A percentile compares a stretch with the other conserved stretches of the same genome.
Evolutionary conservation across 64 coral and sea anemone species (phyloP).

Genomic region (Montipora capricornis): DNA sequence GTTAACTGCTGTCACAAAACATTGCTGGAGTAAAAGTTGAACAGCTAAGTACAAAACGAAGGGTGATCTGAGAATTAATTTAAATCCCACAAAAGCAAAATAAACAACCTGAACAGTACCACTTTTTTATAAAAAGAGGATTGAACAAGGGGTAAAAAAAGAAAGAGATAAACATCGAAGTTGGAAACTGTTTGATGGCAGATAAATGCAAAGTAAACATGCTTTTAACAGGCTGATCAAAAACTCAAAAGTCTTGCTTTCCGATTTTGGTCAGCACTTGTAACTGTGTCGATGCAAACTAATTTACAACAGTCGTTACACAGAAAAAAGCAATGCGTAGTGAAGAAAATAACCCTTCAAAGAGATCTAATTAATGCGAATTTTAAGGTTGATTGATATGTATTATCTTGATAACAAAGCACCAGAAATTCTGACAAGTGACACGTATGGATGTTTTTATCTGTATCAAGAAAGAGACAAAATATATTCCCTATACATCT

Average conservation of each 20-base stretch:
- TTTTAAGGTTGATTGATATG: slow-evolving; percentile 30
- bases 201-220: not conserved
- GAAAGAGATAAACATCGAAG: not conserved
- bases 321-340: not conserved
- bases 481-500: not conserved
- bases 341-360: not conserved
- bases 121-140: not conserved
- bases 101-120: not conserved
- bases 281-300: not conserved
- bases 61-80: not conserved
- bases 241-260: too few relatives aligned
- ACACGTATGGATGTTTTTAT: not conserved
- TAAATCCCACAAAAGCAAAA: not conserved
- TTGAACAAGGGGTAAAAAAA: not conserved
- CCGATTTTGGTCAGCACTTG: not conserved
- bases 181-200: not conserved
- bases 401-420: not conserved
- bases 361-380: slow-evolving; percentile 25
- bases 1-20: too few relatives aligned
- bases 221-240: not conserved
- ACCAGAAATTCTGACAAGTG: not conserved
- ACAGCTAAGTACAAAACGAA: not conserved
- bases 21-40: not conserved
- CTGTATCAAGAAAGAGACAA: not conserved
- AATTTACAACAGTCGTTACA: not conserved